phyloP scores from a whole-genome alignment of 1,140 invertebrate genomes.

The Bombus pascuorum region DNA sequence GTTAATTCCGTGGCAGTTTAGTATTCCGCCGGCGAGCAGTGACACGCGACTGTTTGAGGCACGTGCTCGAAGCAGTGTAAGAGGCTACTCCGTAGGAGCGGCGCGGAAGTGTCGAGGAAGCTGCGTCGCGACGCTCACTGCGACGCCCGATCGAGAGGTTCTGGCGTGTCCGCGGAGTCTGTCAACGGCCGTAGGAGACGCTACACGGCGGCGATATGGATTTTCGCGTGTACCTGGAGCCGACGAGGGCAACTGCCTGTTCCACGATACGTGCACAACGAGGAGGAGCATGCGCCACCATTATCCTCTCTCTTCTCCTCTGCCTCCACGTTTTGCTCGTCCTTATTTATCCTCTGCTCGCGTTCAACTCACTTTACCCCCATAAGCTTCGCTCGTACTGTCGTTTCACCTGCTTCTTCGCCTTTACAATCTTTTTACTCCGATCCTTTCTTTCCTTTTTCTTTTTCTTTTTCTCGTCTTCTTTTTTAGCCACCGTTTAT shows the following conservation, averaged over 20 bases:
- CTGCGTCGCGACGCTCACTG: conserved; percentile 26
- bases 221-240: conserved; percentile 49
- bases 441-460: background rate
- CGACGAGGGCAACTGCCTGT: conserved; percentile 34
- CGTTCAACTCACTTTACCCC: background rate
- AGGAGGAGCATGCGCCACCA: conserved; percentile 62
- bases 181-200: conserved; percentile 21
- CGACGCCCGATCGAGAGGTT: background rate
- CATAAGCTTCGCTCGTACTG: background rate
- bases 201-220: conserved; percentile 42
- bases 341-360: background rate
- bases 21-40: conserved; percentile 15
- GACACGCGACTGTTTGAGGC: conserved; percentile 57
- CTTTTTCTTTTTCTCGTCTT: background rate
- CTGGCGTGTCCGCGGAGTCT: background rate
- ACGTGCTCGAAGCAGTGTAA: conserved; percentile 39
- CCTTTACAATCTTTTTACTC: background rate
- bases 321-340: background rate
- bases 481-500: background rate
- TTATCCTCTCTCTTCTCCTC: conserved; percentile 11
- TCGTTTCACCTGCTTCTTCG: background rate
- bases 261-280: conserved; percentile 28
- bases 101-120: conserved; percentile 16
- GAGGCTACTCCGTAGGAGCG: background rate
- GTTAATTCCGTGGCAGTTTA: background rate